A percentile compares a stretch with the other conserved stretches of the same genome.
Evolutionary conservation across 2,888 invertebrate species (phyloP).

Genomic region (Horisme vitalbata): DNA sequence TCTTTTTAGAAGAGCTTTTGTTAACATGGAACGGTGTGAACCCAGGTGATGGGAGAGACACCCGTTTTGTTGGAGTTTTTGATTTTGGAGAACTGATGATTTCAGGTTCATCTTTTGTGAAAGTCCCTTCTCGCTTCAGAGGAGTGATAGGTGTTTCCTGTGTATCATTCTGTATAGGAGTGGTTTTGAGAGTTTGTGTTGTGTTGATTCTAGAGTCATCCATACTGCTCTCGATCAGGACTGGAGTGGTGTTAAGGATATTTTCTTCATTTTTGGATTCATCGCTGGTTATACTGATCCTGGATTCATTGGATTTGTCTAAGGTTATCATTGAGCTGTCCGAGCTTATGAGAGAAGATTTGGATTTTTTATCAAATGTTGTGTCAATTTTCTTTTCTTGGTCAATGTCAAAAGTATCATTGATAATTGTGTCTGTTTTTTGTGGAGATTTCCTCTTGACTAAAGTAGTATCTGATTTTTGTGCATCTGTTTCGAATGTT

Average conservation of each 20-base stretch:
- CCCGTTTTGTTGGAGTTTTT: slow-evolving; percentile 49
- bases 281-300: slow-evolving; percentile 67
- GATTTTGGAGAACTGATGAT: slow-evolving; percentile 27
- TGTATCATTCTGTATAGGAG: slow-evolving; percentile 3
- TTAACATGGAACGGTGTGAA: slow-evolving; percentile 59
- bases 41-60: slow-evolving; percentile 60
- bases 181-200: slow-evolving; percentile 12
- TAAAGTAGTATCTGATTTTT: slow-evolving; percentile 8
- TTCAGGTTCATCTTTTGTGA: slow-evolving; percentile 61
- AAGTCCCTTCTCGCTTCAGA: slow-evolving; percentile 69
- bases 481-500: slow-evolving; percentile 26
- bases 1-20: slow-evolving; percentile 48
- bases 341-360: slow-evolving; percentile 57
- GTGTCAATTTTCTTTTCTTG: slow-evolving; percentile 40
- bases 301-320: slow-evolving; percentile 52
- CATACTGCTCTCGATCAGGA: slow-evolving; percentile 67
- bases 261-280: slow-evolving; percentile 55
- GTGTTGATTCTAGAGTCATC: slow-evolving; percentile 49
- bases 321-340: slow-evolving; percentile 47
- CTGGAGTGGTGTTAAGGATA: slow-evolving; percentile 59
- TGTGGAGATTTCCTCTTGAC: slow-evolving; percentile 10
- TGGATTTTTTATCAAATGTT: slow-evolving; percentile 55
- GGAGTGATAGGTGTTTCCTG: slow-evolving; percentile 40
- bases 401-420: slow-evolving; percentile 33
- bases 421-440: slow-evolving; percentile 4